Base-by-base conservation (phyloP, 2,113 vertebrate species). In the Hippocampus zosterae region DNA sequence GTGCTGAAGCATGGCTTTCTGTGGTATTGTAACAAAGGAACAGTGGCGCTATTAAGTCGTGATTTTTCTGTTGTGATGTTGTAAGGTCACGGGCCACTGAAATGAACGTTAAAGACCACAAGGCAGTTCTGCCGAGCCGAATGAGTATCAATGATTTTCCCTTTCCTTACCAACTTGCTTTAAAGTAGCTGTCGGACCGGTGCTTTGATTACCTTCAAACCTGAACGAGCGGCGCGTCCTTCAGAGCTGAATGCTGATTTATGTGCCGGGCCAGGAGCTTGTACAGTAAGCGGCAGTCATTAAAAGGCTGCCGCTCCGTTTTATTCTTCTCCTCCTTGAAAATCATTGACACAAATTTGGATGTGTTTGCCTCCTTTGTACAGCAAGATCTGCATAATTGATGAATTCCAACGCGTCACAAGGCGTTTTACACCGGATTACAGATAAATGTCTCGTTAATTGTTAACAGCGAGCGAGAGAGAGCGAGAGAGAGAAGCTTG, bases 61-160 rank as follows among this genome's bases (percentile, higher is more conserved):
- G 48, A 50, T 50, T 19, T 50, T 50, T 18, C 48, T 19, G 18
- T 19, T 19, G 15, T 50, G 23, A 55, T 23, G 52, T 19, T 18
- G 46, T 50, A 74, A 80, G 78, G 81, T 78, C 83, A 89, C 77
- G 73, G 76, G 77, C 81, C 52, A 23, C n/a, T 10, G 21, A 23
- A 55, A 7, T 55, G 52, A 71, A 66, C n/a, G 85, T 81, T 84
- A 74, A 85, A 37, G 84, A 76, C 71, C 78, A 71, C 44, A 68
- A 84, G 80, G 82, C 79, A 78, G 86, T 79, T 64, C 78, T 12
- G 70, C 56, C 72, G 61, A 63, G 80, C 86, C 74, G 74, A 84
- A 84, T 79, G 37, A 46, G 48, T 75, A 83, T 90, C 85, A 61
- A 87, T 88, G 85, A 80, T 81, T 87, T 84, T 84, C 83, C 73